Evolutionary conservation across 64 coral and sea anemone genomes (phyloP).

Genomic region (Orbicella faveolata): DNA sequence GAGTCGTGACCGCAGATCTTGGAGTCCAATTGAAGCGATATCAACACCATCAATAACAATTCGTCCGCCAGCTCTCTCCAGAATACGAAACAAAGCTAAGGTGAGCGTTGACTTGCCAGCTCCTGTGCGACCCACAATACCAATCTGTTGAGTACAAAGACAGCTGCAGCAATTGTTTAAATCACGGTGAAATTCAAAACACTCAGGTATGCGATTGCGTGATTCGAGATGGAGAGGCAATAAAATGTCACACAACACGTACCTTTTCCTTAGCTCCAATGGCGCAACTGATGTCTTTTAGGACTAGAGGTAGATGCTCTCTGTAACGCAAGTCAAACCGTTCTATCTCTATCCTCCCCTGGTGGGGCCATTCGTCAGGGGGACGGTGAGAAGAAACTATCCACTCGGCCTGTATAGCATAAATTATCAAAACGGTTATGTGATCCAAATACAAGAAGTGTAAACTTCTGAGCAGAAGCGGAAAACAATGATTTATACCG

Average conservation of each 20-base stretch:
- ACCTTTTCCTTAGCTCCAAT: constrained; percentile 43
- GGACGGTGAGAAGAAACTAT: constrained; percentile 47
- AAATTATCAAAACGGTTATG: neutral
- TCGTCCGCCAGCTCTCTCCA: constrained; percentile 63
- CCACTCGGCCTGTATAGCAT: constrained; percentile 34
- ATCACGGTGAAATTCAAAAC: too few species aligned
- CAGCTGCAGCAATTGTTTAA: neutral
- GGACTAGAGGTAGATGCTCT: constrained; percentile 46
- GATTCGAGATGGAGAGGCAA: neutral
- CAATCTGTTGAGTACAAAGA: constrained; percentile 41
- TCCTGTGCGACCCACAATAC: constrained; percentile 76
- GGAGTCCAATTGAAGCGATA: constrained; percentile 66
- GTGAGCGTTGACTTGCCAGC: constrained; percentile 72
- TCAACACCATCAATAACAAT: constrained; percentile 66
- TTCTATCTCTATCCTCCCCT: constrained; percentile 51
- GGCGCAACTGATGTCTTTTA: constrained; percentile 43
- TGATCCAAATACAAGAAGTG: neutral
- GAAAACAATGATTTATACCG: too few species aligned
- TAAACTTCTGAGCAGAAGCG: too few species aligned
- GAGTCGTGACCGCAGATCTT: constrained; percentile 67
- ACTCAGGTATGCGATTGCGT: too few species aligned
- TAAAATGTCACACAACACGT: neutral
- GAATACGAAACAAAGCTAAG: constrained; percentile 76
- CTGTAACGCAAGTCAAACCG: constrained; percentile 62
- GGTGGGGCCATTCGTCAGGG: constrained; percentile 53